Evolutionary conservation across 1,140 invertebrate species (phyloP).

Genomic region (Ephestia elutella): DNA sequence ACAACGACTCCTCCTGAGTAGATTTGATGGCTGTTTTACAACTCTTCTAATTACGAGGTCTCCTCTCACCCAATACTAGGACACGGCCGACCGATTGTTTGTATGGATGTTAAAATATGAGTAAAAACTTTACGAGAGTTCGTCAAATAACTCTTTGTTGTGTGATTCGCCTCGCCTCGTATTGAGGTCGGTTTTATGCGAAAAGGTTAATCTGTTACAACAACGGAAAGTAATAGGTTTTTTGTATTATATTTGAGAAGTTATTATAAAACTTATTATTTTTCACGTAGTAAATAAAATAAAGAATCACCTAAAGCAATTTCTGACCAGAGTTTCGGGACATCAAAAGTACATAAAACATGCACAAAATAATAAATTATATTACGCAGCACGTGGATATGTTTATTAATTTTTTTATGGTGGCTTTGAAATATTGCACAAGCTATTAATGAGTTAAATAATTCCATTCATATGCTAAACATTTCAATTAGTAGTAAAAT

Average conservation of each 20-base stretch:
- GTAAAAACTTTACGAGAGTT: slow-evolving; percentile 56
- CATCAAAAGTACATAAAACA: too few relatives aligned
- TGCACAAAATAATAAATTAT: too few relatives aligned
- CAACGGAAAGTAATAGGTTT: neutral
- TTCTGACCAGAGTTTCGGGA: too few relatives aligned
- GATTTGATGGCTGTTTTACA: slow-evolving; percentile 69
- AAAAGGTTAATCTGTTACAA: neutral
- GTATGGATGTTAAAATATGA: slow-evolving; percentile 45
- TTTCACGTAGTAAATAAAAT: too few relatives aligned
- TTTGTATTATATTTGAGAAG: neutral
- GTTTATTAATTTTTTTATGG: too few relatives aligned
- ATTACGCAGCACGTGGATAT: too few relatives aligned
- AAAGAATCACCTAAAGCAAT: too few relatives aligned
- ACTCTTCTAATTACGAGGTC: slow-evolving; percentile 62
- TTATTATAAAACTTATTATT: too few relatives aligned
- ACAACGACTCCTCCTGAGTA: slow-evolving; percentile 49
- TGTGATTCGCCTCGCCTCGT: slow-evolving; percentile 42
- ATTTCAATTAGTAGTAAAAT: too few relatives aligned
- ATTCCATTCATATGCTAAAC: too few relatives aligned
- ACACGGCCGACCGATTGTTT: slow-evolving; percentile 47
- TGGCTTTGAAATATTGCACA: too few relatives aligned
- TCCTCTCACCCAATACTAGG: slow-evolving; percentile 55
- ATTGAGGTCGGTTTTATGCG: slow-evolving; percentile 10
- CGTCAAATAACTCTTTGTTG: slow-evolving; percentile 60
- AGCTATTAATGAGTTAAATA: too few relatives aligned